Evolutionary conservation across 2,888 invertebrate genomes (phyloP).

Genomic region (Osmoderma eremita): DNA sequence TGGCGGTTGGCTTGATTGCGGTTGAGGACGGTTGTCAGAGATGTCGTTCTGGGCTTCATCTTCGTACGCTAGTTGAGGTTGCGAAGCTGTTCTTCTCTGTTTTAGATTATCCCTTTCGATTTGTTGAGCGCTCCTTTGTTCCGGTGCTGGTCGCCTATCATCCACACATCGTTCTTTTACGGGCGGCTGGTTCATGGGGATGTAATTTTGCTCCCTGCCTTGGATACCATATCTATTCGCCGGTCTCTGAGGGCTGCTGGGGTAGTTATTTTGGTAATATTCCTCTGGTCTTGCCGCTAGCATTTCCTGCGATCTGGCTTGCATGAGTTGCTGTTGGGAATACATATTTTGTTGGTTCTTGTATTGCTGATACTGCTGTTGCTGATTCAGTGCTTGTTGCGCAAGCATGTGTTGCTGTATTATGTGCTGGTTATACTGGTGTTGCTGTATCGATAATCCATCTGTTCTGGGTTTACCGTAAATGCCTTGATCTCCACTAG

Average conservation of each 20-base stretch:
- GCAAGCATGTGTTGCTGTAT: constrained; percentile 66
- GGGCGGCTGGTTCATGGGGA: constrained; percentile 49
- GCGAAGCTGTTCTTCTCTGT: constrained; percentile 71
- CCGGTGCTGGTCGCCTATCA: constrained; percentile 49
- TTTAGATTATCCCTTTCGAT: constrained; percentile 72
- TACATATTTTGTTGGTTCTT: constrained; percentile 61
- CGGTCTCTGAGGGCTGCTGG: constrained; percentile 53
- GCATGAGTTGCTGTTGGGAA: constrained; percentile 55
- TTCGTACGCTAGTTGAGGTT: constrained; percentile 73
- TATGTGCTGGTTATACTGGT: constrained; percentile 61
- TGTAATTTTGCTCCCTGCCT: constrained; percentile 53
- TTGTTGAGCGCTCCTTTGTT: constrained; percentile 71
- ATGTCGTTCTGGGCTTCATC: constrained; percentile 59
- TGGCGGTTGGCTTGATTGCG: constrained; percentile 59
- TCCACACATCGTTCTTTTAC: constrained; percentile 50
- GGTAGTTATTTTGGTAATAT: constrained; percentile 58
- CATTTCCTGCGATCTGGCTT: constrained; percentile 69
- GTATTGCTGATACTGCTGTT: constrained; percentile 66
- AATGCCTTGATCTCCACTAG: constrained; percentile 66
- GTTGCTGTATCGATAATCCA: constrained; percentile 56
- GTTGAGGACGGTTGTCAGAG: constrained; percentile 54
- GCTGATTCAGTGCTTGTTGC: constrained; percentile 57
- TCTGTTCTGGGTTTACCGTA: constrained; percentile 71
- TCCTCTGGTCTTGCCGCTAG: constrained; percentile 63
- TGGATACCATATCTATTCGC: constrained; percentile 50